Base-by-base conservation (phyloP, 2,888 invertebrate species). In the Apomyelois bistriatella region DNA sequence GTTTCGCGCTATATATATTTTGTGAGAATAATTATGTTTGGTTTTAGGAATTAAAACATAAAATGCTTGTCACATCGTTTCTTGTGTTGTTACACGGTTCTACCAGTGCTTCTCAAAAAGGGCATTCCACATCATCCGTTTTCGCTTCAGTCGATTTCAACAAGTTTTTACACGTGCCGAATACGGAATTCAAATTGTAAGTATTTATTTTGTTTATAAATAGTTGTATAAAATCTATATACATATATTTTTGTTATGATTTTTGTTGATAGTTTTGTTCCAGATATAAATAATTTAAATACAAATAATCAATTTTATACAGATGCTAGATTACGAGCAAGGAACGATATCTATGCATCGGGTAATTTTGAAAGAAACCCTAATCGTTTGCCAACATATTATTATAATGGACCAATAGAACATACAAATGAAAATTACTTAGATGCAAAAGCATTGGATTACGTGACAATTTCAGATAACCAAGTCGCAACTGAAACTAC, bases 201-300 rank as follows among this genome's bases (percentile, higher is more conserved):
- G 49, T 50, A 50, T 16, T 16, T 17, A 7, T n/a, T n/a, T n/a
- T n/a, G n/a, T n/a, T n/a, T n/a, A n/a, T n/a, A n/a, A n/a, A n/a
- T n/a, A n/a, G n/a, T n/a, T n/a, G n/a, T n/a, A n/a, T n/a, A n/a
- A n/a, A n/a, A n/a, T n/a, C n/a, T n/a, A n/a, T n/a, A n/a, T n/a
- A n/a, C n/a, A n/a, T n/a, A n/a, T n/a, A n/a, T n/a, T n/a, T n/a
- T n/a, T n/a, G 13, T 30, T 13, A 41, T 12, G 12, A 40, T 32
- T 17, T n/a, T n/a, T n/a, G n/a, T n/a, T n/a, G n/a, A n/a, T 4
- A 49, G 40, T 16, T 50, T 30, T 15, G 32, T 50, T 50, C 30
- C 49, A 32, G 30, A 38, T 50, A 1, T 16, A 9, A 40, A 30
- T 36, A 10, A 9, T 17, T n/a, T 48, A n/a, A 17, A 17, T 4